Base-by-base conservation (phyloP, 2,888 invertebrate species). In the Aleiodes alternator region DNA sequence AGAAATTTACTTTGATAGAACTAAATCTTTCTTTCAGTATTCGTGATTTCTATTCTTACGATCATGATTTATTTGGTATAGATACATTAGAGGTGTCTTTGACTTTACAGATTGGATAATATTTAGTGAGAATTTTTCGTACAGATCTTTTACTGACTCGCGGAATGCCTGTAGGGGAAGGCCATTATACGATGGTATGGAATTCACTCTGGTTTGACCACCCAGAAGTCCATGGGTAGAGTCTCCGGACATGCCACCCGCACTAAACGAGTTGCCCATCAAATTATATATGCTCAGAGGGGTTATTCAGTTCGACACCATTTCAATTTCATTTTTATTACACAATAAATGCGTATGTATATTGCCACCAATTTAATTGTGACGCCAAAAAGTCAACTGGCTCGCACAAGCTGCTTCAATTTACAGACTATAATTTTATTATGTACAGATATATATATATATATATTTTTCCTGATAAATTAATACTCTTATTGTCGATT, bases 131-230 rank as follows among this genome's bases (percentile, higher is more conserved):
- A 53, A 53, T 8, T 53, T 51, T 68, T 68, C 23, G 68, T 51
- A 51, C 51, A 51, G 68, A 68, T 68, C 29, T 68, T 64, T 68
- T 68, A 68, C 72, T 34, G 72, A 72, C 61, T 61, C 61, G 72
- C 75, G 77, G 80, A 78, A 80, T 78, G 76, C 73, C 75, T 76
- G 34, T 72, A 23, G 72, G 68, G 48, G 78, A 79, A 76, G 76
- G 79, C 79, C 77, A 79, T 78, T 80, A 76, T 78, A 72, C 74
- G 76, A 76, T 69, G 81, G 82, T 78, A 83, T 83, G 84, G 86
- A 86, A 86, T 86, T 86, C 80, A 83, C 79, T 81, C 78, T 79
- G 82, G 79, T 79, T 82, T 83, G 87, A 79, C 87, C 87, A 87
- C 87, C 87, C 87, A 87, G 85, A 83, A 82, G 76, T 75, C 77